phyloP scores from a whole-genome alignment of 1,140 invertebrate species.

The Polypedilum vanderplanki region DNA sequence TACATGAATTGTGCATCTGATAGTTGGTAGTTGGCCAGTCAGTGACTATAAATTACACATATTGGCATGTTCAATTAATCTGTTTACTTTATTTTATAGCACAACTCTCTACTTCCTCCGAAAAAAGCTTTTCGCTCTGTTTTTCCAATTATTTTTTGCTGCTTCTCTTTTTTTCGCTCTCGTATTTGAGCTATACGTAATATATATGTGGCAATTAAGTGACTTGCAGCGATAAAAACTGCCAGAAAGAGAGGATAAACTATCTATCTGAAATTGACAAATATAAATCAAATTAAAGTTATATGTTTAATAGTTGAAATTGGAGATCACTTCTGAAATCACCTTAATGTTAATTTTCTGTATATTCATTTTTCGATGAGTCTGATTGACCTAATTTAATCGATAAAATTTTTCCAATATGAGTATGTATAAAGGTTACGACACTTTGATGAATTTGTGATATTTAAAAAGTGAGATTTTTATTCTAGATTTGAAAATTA shows the following conservation, averaged over 20 bases:
- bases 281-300: neutral
- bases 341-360: too few relatives aligned
- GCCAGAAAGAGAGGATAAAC: neutral
- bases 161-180: neutral
- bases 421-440: too few relatives aligned
- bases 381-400: too few relatives aligned
- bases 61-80: slow-evolving; percentile 18
- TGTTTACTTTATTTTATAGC: slow-evolving; percentile 2
- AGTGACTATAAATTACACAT: slow-evolving; percentile 19
- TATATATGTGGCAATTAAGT: slow-evolving; percentile 17
- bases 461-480: too few relatives aligned
- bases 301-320: too few relatives aligned
- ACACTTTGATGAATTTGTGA: too few relatives aligned
- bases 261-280: slow-evolving; percentile 13
- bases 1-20: too few relatives aligned
- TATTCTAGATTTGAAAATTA: too few relatives aligned
- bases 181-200: neutral
- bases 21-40: neutral
- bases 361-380: too few relatives aligned
- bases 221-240: neutral
- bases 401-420: too few relatives aligned
- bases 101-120: neutral
- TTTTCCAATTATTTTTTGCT: neutral
- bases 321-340: too few relatives aligned
- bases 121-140: neutral